Base-by-base conservation (phyloP, 2,113 vertebrate genomes). In the Micronycteris hirsuta region DNA sequence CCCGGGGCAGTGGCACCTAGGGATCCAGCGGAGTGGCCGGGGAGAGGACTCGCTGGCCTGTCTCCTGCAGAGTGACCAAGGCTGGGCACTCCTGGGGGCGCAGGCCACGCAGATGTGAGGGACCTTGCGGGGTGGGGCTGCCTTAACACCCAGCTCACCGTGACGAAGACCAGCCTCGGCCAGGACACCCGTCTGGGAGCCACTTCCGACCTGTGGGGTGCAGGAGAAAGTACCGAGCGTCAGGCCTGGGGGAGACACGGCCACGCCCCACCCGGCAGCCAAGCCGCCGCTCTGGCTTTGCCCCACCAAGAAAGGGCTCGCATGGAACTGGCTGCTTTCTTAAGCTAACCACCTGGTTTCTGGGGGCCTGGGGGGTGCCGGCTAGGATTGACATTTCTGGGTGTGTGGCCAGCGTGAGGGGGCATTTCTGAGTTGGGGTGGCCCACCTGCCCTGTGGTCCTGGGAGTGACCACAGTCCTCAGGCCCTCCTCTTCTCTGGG, bases 281-380 rank as follows among this genome's bases (percentile, higher is more conserved):
- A 3, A 26, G 56, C 24, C 3, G 56, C 22, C 14, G 11, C 19
- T 22, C 47, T 0, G n/a, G 38, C 70, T 56, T 12, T 28, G 26
- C 76, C 56, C n/a, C 11, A 87, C 6, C 12, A 12, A 24, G 28
- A 22, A 13, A 17, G 16, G 17, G 14, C 26, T 36, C 5, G 8
- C 1, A 6, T 3, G 56, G 14, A 24, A 33, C 3, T 9, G 16
- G 12, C 15, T 9, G 26, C 61, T 86, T 54, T 45, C 41, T 80
- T n/a, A 26, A 61, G 43, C 49, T 15, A 17, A 38, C 0, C 2
- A 7, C 33, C 19, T 4, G 5, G 31, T 26, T 28, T 36, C 9
- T 19, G 0, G 56, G 56, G 20, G 2, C 4, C 20, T 19, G 14
- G 2, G 10, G 0, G 38, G 28, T 1, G 0, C 5, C 14, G 26